Evolutionary conservation across 1,140 invertebrate genomes (phyloP).

Genomic region (Drosophila tristis): DNA sequence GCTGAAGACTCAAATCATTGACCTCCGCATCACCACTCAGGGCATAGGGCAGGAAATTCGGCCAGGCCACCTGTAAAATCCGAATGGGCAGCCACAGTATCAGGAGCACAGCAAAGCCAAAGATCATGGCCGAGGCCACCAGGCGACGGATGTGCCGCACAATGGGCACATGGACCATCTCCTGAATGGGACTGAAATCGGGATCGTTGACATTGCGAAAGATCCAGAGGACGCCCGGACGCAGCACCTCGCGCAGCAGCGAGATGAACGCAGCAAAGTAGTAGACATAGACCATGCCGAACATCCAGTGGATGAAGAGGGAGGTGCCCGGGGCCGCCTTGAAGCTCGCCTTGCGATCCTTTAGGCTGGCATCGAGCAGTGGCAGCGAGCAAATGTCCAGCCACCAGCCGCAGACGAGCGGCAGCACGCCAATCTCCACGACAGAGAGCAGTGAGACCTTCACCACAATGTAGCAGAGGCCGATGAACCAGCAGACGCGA

Average conservation of each 20-base stretch:
- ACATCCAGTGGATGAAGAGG: conserved; percentile 99
- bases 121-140: conserved; percentile 96
- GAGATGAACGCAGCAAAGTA: conserved; percentile 99
- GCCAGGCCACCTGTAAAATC: conserved; percentile 92
- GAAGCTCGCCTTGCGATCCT: conserved; percentile 94
- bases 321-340: conserved; percentile 96
- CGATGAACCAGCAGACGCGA: conserved; percentile 93
- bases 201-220: conserved; percentile 98
- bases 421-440: conserved; percentile 98
- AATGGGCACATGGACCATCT: conserved; percentile 99
- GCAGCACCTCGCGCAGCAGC: conserved; percentile 93
- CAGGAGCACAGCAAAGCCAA: conserved; percentile 97
- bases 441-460: conserved; percentile 97
- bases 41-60: conserved; percentile 97
- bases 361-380: conserved; percentile 96
- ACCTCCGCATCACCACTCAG: conserved; percentile 93
- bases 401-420: conserved; percentile 99
- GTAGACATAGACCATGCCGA: conserved; percentile 99
- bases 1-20: conserved; percentile 96
- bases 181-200: conserved; percentile 99
- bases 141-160: conserved; percentile 95
- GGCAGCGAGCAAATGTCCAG: conserved; percentile 98
- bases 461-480: conserved; percentile 98
- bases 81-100: conserved; percentile 98
- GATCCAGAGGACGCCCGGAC: conserved; percentile 99